Percentiles rank a stretch among this genome's conserved stretches.
These are phyloP conservation scores for Cantharis lateralis DNA, from an alignment of 2,888 invertebrate genomes.

Conservation along the genomic window DNA sequence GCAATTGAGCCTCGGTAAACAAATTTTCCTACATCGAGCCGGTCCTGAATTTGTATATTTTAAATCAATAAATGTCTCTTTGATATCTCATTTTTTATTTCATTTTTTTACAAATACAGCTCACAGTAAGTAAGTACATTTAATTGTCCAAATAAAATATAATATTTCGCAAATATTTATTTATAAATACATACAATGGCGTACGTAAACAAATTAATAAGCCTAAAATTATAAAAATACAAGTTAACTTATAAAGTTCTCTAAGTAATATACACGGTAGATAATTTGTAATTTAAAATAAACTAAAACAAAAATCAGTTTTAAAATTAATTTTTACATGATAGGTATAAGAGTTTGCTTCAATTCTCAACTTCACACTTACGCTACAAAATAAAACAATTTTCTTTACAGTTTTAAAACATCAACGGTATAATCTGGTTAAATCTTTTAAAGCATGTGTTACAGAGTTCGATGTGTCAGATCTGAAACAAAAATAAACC, in stretches of 20 bases:
- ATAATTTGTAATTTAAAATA: background rate
- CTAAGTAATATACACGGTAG: background rate
- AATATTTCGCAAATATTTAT: background rate
- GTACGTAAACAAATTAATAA: background rate
- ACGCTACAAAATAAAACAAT: background rate
- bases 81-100: background rate
- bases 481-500: conserved; percentile 61
- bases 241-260: background rate
- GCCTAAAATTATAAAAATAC: background rate
- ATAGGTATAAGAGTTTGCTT: background rate
- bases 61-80: background rate
- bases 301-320: background rate
- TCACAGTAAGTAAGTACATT: background rate
- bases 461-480: conserved; percentile 78
- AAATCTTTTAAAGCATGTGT: conserved; percentile 82
- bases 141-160: background rate
- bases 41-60: background rate
- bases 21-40: background rate
- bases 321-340: background rate
- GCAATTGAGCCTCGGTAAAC: background rate
- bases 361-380: background rate
- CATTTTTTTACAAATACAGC: background rate
- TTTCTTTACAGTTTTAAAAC: background rate
- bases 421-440: conserved; percentile 84
- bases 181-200: background rate